Conservation (phyloP, 2,888 invertebrate species). For the Branchellion lobata region DNA sequence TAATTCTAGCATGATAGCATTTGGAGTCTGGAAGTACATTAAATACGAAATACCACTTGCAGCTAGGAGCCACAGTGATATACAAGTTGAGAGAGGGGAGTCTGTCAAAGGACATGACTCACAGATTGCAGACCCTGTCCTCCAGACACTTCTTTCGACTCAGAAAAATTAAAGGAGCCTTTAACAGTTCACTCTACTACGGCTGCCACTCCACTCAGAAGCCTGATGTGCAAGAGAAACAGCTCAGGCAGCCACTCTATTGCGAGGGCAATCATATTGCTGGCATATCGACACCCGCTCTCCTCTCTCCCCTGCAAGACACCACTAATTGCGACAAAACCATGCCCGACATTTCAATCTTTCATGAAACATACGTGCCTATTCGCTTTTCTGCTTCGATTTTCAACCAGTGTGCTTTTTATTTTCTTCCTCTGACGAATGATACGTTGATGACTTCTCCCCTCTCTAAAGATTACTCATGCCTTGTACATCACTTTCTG, state of each 20-base stretch:
- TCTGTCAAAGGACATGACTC: not conserved
- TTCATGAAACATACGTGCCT: not conserved
- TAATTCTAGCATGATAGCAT: too few species aligned
- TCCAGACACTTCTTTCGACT: not conserved
- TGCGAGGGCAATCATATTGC: not conserved
- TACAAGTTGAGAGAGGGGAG: not conserved
- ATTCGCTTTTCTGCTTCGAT: not conserved
- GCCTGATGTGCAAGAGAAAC: not conserved
- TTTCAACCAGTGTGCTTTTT: not conserved
- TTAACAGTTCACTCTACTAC: not conserved
- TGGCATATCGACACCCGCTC: not conserved
- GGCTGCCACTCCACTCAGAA: not conserved
- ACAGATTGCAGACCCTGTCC: not conserved
- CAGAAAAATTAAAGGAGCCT: too few species aligned
- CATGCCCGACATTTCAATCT: not conserved
- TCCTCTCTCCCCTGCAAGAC: not conserved
- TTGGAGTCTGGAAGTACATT: too few species aligned
- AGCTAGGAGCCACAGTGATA: too few species aligned
- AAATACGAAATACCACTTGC: too few species aligned
- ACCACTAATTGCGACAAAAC: not conserved
- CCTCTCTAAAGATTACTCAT: not conserved
- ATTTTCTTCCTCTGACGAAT: not conserved
- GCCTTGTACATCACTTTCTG: not conserved
- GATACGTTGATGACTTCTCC: not conserved
- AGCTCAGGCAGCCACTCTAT: not conserved